Conservation (phyloP, 2,797 vertebrate genomes). For the Lithobates pipiens region DNA sequence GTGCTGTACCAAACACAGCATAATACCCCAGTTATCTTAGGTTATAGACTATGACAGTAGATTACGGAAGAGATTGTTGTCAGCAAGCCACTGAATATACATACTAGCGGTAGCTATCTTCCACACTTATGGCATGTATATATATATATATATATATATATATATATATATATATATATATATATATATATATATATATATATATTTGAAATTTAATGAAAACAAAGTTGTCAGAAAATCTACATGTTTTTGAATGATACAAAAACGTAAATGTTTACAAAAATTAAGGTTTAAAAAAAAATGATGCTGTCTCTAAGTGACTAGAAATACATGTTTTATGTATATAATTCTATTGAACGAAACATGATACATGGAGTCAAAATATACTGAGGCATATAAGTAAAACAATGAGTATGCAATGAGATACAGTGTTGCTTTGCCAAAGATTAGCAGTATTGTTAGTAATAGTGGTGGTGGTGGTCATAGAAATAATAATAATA, state of each 20-base stretch:
- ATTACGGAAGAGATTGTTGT: conserved; percentile 24
- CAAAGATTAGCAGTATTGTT: conserved; percentile 8
- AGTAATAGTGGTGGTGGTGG: conserved; percentile 7
- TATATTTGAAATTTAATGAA: background rate
- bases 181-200: background rate
- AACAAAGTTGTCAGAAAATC: background rate
- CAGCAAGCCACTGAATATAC: conserved; percentile 1
- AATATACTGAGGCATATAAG: background rate
- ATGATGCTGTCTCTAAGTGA: background rate
- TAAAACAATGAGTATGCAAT: conserved; percentile 4
- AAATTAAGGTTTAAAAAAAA: background rate
- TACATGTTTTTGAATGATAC: background rate
- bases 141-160: no score
- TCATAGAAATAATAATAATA: background rate
- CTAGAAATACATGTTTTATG: background rate
- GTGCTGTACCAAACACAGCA: conserved; percentile 22
- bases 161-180: no score
- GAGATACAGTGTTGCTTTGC: conserved; percentile 3
- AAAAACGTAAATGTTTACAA: background rate
- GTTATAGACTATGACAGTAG: conserved; percentile 1
- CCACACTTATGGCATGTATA: background rate
- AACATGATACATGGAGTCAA: background rate
- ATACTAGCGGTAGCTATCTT: conserved; percentile 1
- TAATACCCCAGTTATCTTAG: conserved; percentile 10
- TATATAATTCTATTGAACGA: background rate